phyloP scores from a whole-genome alignment of 64 coral and sea anemone genomes.

The Exaiptasia diaphana region DNA sequence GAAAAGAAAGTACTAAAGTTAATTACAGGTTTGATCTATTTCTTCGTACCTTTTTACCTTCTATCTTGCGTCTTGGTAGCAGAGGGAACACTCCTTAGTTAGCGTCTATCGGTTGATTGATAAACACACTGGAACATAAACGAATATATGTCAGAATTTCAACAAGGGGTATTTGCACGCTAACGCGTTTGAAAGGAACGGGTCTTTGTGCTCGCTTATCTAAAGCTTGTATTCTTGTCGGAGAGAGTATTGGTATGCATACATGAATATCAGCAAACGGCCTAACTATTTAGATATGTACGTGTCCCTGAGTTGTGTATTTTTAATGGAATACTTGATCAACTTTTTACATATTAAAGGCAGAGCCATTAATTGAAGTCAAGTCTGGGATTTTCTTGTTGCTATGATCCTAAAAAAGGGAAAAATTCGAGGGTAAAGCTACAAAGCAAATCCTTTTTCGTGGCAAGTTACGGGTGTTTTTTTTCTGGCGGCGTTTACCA shows the following conservation, averaged over 20 bases:
- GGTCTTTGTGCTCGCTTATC: conserved; percentile 14
- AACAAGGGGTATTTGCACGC: no score
- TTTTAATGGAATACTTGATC: conserved; percentile 99
- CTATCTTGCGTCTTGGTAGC: no score
- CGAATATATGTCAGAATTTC: no score
- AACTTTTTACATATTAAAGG: conserved; percentile 98
- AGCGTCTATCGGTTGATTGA: no score
- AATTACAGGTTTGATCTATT: no score
- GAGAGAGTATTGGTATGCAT: conserved; percentile 85
- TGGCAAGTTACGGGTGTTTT: not conserved
- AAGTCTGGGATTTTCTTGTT: conserved; percentile 57
- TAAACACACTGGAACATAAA: no score
- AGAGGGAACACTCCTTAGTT: no score
- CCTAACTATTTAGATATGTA: conserved; percentile 85
- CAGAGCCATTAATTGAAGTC: conserved; percentile 82
- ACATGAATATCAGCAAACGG: conserved; percentile 83
- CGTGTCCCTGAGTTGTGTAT: conserved; percentile 74
- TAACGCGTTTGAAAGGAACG: not conserved
- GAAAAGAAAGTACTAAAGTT: no score
- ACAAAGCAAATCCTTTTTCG: not conserved
- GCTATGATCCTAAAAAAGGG: conserved; percentile 5
- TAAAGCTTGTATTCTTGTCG: conserved; percentile 28
- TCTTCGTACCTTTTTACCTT: no score
- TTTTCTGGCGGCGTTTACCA: conserved; percentile 15
- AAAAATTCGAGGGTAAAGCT: not conserved